Evolutionary conservation across 2,113 vertebrate genomes (phyloP).

Genomic region (Lipotes vexillifer): DNA sequence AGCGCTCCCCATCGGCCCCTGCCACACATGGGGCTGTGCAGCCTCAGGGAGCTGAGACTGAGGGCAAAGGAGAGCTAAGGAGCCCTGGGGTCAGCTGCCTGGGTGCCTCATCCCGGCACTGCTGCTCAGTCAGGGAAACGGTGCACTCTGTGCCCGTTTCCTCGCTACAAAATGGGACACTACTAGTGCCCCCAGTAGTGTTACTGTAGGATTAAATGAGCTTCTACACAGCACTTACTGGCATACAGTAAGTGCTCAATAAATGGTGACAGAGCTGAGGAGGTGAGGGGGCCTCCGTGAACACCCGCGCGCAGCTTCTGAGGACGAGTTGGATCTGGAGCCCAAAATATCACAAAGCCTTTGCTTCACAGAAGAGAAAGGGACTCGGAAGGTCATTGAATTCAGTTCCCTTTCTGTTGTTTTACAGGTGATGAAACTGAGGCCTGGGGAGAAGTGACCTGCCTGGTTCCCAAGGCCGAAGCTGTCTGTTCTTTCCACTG

Average conservation of each 20-base stretch:
- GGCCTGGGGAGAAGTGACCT: neutral
- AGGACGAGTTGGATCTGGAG: neutral
- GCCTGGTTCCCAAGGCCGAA: neutral
- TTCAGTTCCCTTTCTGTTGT: neutral
- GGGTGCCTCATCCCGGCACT: neutral
- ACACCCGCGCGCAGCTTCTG: neutral
- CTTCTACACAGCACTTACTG: neutral
- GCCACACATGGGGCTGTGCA: accelerated
- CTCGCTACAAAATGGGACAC: neutral
- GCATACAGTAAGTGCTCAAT: neutral
- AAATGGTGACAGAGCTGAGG: neutral
- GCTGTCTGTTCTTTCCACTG: neutral
- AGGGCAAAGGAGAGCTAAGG: neutral
- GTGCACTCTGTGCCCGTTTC: no score
- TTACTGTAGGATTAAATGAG: neutral
- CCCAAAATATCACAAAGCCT: neutral
- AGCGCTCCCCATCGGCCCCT: no score
- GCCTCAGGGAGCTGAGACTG: neutral
- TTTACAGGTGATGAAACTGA: neutral
- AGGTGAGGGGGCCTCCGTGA: neutral
- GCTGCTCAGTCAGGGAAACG: neutral
- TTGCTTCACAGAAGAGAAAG: neutral
- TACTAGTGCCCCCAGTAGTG: accelerated
- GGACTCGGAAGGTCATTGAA: neutral
- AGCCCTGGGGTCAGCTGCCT: neutral